Conservation (phyloP, 2,888 invertebrate genomes). For the Ophion ellenae region DNA sequence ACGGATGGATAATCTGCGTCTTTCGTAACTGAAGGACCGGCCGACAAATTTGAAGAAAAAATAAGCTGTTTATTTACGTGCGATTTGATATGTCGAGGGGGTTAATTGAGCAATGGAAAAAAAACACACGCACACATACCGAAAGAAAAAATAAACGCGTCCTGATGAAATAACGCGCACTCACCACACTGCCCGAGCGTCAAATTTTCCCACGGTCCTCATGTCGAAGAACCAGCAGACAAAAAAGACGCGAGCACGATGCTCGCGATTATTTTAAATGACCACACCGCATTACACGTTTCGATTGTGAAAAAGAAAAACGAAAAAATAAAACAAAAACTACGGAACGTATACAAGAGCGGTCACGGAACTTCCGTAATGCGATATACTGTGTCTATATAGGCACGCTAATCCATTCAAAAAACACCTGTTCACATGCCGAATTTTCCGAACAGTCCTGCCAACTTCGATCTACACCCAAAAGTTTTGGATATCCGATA, state of each 20-base stretch:
- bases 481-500: slow-evolving; percentile 33
- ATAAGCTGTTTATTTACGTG: slow-evolving; percentile 61
- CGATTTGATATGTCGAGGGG: slow-evolving; percentile 22
- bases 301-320: neutral
- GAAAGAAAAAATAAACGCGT: slow-evolving; percentile 40
- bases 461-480: slow-evolving; percentile 81
- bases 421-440: slow-evolving; percentile 91
- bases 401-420: slow-evolving; percentile 87
- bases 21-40: neutral
- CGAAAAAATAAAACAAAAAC: slow-evolving; percentile 40
- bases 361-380: slow-evolving; percentile 8
- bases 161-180: slow-evolving; percentile 64
- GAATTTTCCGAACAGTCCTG: slow-evolving; percentile 88
- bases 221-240: slow-evolving; percentile 42
- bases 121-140: slow-evolving; percentile 19
- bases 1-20: neutral
- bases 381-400: slow-evolving; percentile 29
- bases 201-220: slow-evolving; percentile 62
- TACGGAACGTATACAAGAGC: slow-evolving; percentile 24
- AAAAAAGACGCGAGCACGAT: slow-evolving; percentile 35
- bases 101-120: slow-evolving; percentile 43
- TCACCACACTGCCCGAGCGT: slow-evolving; percentile 56
- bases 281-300: slow-evolving; percentile 20
- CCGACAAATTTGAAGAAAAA: neutral
- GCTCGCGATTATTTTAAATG: slow-evolving; percentile 30